Conservation (phyloP, 1,140 invertebrate species). For the Archivesica marissinica region DNA sequence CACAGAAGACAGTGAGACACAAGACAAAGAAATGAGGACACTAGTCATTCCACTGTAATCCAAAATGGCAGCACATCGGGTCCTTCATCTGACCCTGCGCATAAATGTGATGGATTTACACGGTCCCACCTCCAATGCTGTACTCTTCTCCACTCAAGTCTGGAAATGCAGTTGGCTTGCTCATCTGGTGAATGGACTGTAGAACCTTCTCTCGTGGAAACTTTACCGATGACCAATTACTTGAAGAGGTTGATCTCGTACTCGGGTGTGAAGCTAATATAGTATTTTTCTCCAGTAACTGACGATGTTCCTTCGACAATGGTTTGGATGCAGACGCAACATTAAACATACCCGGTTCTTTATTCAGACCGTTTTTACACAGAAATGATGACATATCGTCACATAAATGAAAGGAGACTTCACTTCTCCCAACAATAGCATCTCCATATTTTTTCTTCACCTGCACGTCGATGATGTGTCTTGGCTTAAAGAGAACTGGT, state of each 20-base stretch:
- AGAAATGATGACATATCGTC: slow-evolving; percentile 78
- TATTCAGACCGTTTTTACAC: slow-evolving; percentile 72
- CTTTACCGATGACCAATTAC: slow-evolving; percentile 65
- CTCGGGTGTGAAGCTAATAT: slow-evolving; percentile 47
- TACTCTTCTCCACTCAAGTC: slow-evolving; percentile 71
- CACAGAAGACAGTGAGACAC: too few species aligned
- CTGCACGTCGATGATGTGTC: slow-evolving; percentile 79
- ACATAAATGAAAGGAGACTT: slow-evolving; percentile 77
- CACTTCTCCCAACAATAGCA: slow-evolving; percentile 69
- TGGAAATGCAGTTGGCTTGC: slow-evolving; percentile 68
- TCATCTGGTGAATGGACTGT: slow-evolving; percentile 70
- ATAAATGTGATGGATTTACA: too few species aligned
- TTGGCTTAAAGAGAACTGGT: slow-evolving; percentile 80
- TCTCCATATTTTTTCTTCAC: slow-evolving; percentile 77
- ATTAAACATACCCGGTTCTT: slow-evolving; percentile 24
- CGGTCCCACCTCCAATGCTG: slow-evolving; percentile 52
- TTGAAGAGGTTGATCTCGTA: slow-evolving; percentile 22
- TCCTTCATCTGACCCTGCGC: too few species aligned
- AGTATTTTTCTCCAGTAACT: slow-evolving; percentile 41
- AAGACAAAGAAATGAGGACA: too few species aligned
- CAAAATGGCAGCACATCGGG: too few species aligned
- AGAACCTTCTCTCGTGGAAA: slow-evolving; percentile 70
- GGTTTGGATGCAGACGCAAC: slow-evolving; percentile 24
- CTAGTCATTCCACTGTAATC: too few species aligned
- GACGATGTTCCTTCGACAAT: neutral